Conservation (phyloP, 2,888 invertebrate genomes). For the Parelbella ahira region DNA sequence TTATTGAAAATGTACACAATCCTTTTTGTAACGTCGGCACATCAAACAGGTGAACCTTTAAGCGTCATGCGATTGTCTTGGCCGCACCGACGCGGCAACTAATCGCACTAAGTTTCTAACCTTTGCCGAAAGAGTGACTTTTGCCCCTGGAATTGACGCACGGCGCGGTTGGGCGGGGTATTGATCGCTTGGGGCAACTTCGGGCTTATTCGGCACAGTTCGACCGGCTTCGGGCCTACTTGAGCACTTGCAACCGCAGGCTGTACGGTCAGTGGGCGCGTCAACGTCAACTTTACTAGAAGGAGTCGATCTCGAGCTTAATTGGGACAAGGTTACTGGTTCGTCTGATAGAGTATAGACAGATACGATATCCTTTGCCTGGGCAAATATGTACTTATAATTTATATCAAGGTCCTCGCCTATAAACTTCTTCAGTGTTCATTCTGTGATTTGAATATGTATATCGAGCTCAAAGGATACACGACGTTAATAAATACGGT, state of each 20-base stretch:
- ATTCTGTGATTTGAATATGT: no score
- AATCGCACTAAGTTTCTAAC: slow-evolving; percentile 2
- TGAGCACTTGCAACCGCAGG: slow-evolving; percentile 54
- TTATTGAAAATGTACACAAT: no score
- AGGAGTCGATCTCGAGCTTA: slow-evolving; percentile 69
- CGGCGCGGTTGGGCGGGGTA: slow-evolving; percentile 62
- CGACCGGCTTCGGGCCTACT: slow-evolving; percentile 66
- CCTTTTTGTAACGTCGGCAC: no score
- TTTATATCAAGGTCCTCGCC: no score
- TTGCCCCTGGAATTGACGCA: slow-evolving; percentile 74
- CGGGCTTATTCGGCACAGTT: slow-evolving; percentile 57
- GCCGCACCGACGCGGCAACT: slow-evolving; percentile 28
- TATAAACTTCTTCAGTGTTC: no score
- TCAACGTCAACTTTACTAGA: slow-evolving; percentile 68
- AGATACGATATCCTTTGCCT: no score
- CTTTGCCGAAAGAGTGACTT: slow-evolving; percentile 64
- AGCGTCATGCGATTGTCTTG: no score
- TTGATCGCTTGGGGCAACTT: slow-evolving; percentile 73
- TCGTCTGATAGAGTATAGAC: slow-evolving; percentile 34
- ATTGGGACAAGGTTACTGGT: slow-evolving; percentile 72
- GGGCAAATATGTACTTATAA: no score
- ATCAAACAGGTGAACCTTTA: no score
- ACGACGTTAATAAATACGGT: no score
- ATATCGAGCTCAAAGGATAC: no score
- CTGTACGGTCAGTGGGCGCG: slow-evolving; percentile 65